Evolutionary conservation across 1,140 invertebrate species (phyloP), one percentile per base, ranked within the genome.

Genomic region (Melipona quadrifasciata): DNA sequence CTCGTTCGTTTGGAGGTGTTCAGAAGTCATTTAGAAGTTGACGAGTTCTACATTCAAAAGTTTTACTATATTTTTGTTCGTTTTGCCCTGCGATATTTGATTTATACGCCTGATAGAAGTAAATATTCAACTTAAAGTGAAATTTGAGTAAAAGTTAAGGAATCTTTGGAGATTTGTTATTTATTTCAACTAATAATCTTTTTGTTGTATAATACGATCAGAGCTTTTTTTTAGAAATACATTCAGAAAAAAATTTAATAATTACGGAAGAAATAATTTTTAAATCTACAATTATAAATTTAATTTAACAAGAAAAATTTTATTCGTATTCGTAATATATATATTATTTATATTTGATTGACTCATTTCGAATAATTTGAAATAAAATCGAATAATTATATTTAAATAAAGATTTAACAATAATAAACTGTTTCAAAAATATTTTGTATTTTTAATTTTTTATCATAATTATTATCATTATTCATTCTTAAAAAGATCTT

Each of bases 11-110:
- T 51, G 27, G 17, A 71, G 64, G 77, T 79, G 51, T 79, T 68
- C 77, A 79, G 77, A 84, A 79, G 57, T 79, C 71, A 39, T 70
- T 79, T 47, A 34, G 55, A 84, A 71, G 64, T 27, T 12, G 47
- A n/a, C 47, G 31, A 53, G 65, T 77, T 81, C 31, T 57, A 55
- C 24, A 10, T 58, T 24, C 2, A 51, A 71, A 77, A 57, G 17
- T 53, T 79, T 84, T n/a, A 17, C n/a, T 10, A 79, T 39, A 79
- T 84, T 17, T 53, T 57, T 64, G 11, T 84, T 55, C n/a, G 27
- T 16, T 71, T 65, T 79, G 27, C n/a, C 8, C 53, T 19, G n/a
- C 61, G 65, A 71, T 17, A 71, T n/a, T n/a, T 27, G 39, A 53
- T 61, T n/a, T 16, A 31, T 2, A 31, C 11, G n/a, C 12, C 5